Evolutionary conservation across 2,113 vertebrate species (phyloP).

Genomic region (Mystacornis crossleyi): DNA sequence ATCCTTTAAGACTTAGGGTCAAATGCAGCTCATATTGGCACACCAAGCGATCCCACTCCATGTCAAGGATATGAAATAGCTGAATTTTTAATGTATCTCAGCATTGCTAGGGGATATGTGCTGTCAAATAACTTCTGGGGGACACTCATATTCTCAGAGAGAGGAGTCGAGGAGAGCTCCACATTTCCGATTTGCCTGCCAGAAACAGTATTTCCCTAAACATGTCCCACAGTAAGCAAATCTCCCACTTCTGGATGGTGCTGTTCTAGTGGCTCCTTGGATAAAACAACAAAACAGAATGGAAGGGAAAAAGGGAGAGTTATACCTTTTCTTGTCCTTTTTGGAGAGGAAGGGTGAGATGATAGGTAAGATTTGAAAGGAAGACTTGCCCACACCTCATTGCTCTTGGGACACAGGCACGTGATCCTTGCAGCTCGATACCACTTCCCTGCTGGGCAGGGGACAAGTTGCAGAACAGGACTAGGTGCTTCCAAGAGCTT

Average conservation of each 20-base stretch:
- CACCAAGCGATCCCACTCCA: neutral
- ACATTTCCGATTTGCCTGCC: neutral
- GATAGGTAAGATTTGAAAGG: neutral
- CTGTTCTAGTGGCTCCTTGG: neutral
- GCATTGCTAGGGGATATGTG: neutral
- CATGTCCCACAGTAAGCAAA: neutral
- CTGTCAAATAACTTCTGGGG: neutral
- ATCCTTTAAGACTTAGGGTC: neutral
- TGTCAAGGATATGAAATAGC: neutral
- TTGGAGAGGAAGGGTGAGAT: neutral
- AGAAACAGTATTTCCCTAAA: neutral
- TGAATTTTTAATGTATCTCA: neutral
- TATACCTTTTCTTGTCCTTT: neutral
- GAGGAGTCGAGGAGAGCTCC: neutral
- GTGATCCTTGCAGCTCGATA: neutral
- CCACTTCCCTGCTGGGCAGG: neutral
- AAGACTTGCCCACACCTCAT: neutral
- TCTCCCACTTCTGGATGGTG: rapidly evolving
- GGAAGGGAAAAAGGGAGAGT: neutral
- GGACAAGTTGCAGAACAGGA: neutral
- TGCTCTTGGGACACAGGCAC: rapidly evolving
- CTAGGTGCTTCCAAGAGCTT: neutral
- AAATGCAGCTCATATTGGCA: neutral
- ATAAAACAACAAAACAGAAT: neutral
- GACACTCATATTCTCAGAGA: neutral